Evolutionary conservation across 1,140 invertebrate genomes (phyloP).

Genomic region (Orchestia grillus): DNA sequence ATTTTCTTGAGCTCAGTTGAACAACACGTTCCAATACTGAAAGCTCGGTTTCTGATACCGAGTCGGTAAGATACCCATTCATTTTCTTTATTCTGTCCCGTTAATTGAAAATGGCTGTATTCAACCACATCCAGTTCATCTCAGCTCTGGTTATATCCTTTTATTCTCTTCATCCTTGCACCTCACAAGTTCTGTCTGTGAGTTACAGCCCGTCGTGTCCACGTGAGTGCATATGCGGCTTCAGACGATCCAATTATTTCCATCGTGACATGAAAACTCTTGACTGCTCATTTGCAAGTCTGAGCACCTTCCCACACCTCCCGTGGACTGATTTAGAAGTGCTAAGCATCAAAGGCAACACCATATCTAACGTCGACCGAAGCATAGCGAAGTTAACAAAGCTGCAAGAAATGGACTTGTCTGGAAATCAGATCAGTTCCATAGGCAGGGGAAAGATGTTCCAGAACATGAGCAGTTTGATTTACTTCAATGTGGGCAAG

Average conservation of each 20-base stretch:
- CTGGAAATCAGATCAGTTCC: conserved; percentile 69
- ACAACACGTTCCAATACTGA: too few species aligned
- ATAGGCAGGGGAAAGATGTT: conserved; percentile 69
- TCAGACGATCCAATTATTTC: conserved; percentile 57
- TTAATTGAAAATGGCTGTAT: background rate
- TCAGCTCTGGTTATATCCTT: background rate
- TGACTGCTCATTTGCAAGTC: conserved; percentile 60
- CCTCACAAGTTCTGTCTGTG: background rate
- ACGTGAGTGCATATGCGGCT: conserved; percentile 58
- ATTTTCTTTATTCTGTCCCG: background rate
- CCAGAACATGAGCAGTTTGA: conserved; percentile 67
- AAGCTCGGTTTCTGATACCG: background rate
- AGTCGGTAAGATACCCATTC: background rate
- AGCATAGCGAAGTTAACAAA: conserved; percentile 59
- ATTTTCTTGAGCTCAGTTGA: too few species aligned
- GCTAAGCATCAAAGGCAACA: conserved; percentile 62
- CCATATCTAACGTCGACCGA: conserved; percentile 61
- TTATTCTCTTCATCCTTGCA: background rate
- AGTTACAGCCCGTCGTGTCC: conserved; percentile 56
- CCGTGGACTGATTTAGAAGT: conserved; percentile 60
- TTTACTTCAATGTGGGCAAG: conserved; percentile 68
- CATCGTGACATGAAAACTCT: conserved; percentile 64
- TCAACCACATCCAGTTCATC: background rate
- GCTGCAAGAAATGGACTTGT: conserved; percentile 68
- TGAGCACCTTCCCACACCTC: conserved; percentile 59